Evolutionary conservation across 1,140 invertebrate genomes (phyloP), one percentile per base, ranked within the genome.

Genomic region (Gonatopus flavifemur): DNA sequence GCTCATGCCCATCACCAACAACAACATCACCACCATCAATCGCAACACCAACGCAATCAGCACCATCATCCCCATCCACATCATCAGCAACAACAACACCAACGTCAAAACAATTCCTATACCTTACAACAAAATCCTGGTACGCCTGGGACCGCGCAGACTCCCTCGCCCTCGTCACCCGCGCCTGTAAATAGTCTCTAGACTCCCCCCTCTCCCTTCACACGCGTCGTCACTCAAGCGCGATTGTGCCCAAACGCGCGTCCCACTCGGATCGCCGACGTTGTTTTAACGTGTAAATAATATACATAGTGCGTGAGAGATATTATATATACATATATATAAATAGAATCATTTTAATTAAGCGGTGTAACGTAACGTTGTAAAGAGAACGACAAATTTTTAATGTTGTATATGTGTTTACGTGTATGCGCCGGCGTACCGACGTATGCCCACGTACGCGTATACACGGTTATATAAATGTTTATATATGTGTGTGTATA

Each of bases 181-280:
- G 68, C 74, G 63, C 76, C 76, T 78, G 76, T 78, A 78, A 73
- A 78, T 78, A 78, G 71, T 71, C 68, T 78, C 60, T 78, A 69
- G 55, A 51, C 46, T n/a, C 20, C 31, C 51, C 37, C 30, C 12
- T 33, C 32, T 42, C 43, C 45, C 49, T 47, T 44, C 43, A 45
- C 35, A n/a, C 19, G 45, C 46, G 39, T 36, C 49, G 37, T 39
- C 52, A 39, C 47, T 36, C 24, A 42, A 33, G 38, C 49, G 37
- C 52, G 37, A 51, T 16, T 13, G 19, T 18, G 33, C n/a, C n/a
- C n/a, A n/a, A n/a, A n/a, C n/a, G 13, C 35, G n/a, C 8, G 18
- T 30, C 24, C 39, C 50, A 53, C 48, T 36, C 21, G 42, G 16
- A 46, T 38, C 46, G 43, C 38, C 49, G 42, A 25, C 49, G 55